Percentiles rank a stretch among this genome's conserved stretches.
These are phyloP conservation scores for Polydrusus cervinus DNA, from an alignment of 2,888 invertebrate species.

Conservation along the genomic window DNA sequence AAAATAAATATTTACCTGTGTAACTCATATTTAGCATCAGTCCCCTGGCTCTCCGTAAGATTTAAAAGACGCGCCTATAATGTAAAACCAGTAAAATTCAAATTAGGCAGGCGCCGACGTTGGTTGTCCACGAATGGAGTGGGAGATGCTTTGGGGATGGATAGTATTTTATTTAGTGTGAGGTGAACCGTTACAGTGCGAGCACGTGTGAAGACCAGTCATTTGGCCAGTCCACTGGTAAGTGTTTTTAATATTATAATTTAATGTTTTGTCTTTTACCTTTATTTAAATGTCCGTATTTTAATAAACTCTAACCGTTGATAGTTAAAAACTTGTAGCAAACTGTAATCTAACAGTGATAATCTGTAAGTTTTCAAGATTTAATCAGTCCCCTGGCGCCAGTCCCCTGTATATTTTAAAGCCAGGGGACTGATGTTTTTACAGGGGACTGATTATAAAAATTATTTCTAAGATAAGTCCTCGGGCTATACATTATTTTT, in stretches of 20 bases:
- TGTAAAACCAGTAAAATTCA: not conserved
- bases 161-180: not conserved
- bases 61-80: not conserved
- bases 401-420: not conserved
- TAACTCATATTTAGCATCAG: not conserved
- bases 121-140: not conserved
- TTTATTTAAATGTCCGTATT: not conserved
- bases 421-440: not conserved
- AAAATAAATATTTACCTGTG: too few relatives aligned
- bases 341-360: too few relatives aligned
- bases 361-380: not conserved
- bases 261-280: not conserved
- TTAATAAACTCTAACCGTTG: not conserved
- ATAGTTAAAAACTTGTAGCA: too few relatives aligned
- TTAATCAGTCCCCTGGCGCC: not conserved
- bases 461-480: not conserved
- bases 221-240: not conserved
- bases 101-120: not conserved
- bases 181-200: not conserved
- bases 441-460: too few relatives aligned
- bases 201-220: not conserved
- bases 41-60: not conserved
- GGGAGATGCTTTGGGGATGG: not conserved
- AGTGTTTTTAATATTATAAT: conserved; percentile 2
- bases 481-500: not conserved